Percentiles rank a stretch among this genome's conserved stretches.
Evolutionary conservation across 2,888 invertebrate genomes (phyloP).

Genomic region (Synergus japonicus): DNA sequence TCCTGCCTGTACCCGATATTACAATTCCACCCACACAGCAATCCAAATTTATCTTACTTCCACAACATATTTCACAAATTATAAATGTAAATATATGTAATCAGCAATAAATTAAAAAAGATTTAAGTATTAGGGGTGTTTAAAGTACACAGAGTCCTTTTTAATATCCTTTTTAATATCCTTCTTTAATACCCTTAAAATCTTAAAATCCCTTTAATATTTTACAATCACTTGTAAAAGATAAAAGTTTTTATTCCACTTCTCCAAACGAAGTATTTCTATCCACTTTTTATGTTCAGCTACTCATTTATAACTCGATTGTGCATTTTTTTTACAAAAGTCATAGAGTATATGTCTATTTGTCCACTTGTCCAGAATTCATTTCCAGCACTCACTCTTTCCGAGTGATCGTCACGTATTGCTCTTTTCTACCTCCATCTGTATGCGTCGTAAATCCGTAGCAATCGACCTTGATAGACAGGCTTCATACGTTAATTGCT

Average conservation of each 20-base stretch:
- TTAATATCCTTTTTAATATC: too few relatives aligned
- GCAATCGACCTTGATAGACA: conserved; percentile 68
- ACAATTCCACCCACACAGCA: background rate
- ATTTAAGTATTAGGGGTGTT: too few relatives aligned
- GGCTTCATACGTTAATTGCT: conserved; percentile 74
- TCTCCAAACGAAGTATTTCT: too few relatives aligned
- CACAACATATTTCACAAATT: background rate
- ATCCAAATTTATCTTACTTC: background rate
- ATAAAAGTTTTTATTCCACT: too few relatives aligned
- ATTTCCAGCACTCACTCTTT: conserved; percentile 26
- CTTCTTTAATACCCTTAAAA: too few relatives aligned
- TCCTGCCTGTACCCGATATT: background rate
- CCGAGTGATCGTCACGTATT: conserved; percentile 33
- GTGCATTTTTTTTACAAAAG: conserved; percentile 3
- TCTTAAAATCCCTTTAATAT: too few relatives aligned
- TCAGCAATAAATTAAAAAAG: too few relatives aligned
- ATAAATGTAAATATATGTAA: background rate
- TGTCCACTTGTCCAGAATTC: background rate
- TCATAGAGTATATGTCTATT: background rate
- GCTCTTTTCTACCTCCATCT: conserved; percentile 41
- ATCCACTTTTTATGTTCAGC: too few relatives aligned
- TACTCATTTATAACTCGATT: background rate
- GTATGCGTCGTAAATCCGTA: conserved; percentile 67
- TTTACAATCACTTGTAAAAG: too few relatives aligned
- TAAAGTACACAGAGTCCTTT: too few relatives aligned